Evolutionary conservation across 2,797 vertebrate species (phyloP), one percentile per base, ranked within the genome.

Genomic region (Hyperoplus immaculatus): DNA sequence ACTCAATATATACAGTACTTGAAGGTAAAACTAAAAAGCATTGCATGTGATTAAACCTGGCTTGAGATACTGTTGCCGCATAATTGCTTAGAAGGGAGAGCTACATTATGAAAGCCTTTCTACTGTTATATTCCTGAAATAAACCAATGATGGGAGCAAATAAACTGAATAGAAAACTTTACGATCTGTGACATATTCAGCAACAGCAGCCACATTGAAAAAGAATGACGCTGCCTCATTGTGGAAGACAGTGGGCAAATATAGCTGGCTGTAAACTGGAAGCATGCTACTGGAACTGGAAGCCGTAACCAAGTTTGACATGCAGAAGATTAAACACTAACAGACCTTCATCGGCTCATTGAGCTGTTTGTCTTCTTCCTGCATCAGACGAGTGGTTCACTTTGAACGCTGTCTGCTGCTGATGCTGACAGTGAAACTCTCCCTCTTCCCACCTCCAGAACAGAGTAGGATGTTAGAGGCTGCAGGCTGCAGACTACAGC

Each of bases 401-500:
- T 84, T 58, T 62, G 65, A 61, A 41, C 5, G 39, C 63, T 64
- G 72, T 62, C 7, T n/a, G 63, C 72, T 76, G 76, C 75, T 78
- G 73, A 88, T 82, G 80, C 53, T 47, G 51, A 82, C 76, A 75
- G 57, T 58, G 14, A 60, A 85, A 71, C 81, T 86, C 83, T 78
- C 76, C 78, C 68, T 82, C 73, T 29, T 29, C 73, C 67, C 66
- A 56, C 62, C 54, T 74, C 73, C 72, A 80, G 73, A 72, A 15
- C 64, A 5, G 66, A 73, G 63, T 75, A 73, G 86, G 88, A 83
- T 83, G 81, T 86, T 83, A 80, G 68, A 64, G 75, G 75, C 86
- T 50, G 41, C 80, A 60, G 29, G 29, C 29, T 29, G 29, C 29
- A 29, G 29, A 64, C 84, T 81, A 38, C 58, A 76, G 49, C 29